phyloP scores from a whole-genome alignment of 2,113 vertebrate species.

The Anoplopoma fimbria region DNA sequence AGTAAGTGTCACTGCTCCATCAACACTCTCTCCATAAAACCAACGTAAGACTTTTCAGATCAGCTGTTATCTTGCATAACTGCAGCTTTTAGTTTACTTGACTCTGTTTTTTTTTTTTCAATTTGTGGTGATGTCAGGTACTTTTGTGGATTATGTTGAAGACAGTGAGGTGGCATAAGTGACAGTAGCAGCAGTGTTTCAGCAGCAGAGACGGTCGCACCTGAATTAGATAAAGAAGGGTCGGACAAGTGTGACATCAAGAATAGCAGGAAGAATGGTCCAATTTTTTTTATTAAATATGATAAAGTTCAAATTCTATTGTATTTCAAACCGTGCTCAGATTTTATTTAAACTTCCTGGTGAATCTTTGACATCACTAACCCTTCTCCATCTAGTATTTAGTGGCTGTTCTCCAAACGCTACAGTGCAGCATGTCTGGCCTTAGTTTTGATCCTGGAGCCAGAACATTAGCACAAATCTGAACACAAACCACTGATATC shows the following conservation, averaged over 20 bases:
- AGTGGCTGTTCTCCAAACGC: constrained; percentile 55
- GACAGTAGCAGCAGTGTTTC: constrained; percentile 54
- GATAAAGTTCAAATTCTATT: not conserved
- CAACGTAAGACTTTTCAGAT: not conserved
- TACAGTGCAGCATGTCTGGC: constrained; percentile 51
- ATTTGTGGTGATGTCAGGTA: not conserved
- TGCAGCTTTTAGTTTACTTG: not conserved
- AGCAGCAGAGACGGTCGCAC: constrained; percentile 48
- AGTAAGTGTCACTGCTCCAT: constrained; percentile 60
- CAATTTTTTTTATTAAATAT: not conserved
- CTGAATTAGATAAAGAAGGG: constrained; percentile 44
- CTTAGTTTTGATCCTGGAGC: constrained; percentile 34
- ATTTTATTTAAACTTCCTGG: constrained; percentile 36
- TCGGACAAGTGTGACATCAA: constrained; percentile 41
- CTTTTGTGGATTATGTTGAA: constrained; percentile 35
- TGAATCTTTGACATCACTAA: constrained; percentile 52
- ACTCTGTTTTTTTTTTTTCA: not conserved
- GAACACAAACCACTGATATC: constrained; percentile 73
- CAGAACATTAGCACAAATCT: constrained; percentile 43
- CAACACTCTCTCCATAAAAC: constrained; percentile 33
- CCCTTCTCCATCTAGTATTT: constrained; percentile 56
- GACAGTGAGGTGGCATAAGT: constrained; percentile 50
- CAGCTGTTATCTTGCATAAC: not conserved
- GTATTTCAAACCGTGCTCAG: not conserved
- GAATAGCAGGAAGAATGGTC: constrained; percentile 34